Evolutionary conservation across 2,797 vertebrate genomes (phyloP), one percentile per base, ranked within the genome.

Genomic region (Sphenopsis melanotis): DNA sequence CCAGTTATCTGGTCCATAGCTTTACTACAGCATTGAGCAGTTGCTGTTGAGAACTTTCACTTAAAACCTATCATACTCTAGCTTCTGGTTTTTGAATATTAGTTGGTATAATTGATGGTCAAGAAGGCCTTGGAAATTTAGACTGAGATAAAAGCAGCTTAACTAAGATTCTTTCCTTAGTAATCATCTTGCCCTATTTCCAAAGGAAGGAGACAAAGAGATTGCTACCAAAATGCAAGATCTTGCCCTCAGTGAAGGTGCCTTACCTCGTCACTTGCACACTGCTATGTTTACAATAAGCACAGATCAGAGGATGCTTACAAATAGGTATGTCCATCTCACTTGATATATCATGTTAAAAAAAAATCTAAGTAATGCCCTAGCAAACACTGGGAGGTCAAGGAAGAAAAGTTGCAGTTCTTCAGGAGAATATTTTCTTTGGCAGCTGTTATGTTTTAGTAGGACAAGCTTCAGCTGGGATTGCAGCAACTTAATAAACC

Each of bases 141-240:
- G 79, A 76, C 64, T 90, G 66, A 83, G 68, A 84, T 94, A 82
- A 94, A 93, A 89, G 47, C 87, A 96, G 74, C 41, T 96, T 95
- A 86, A 94, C 88, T 72, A 87, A 97, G 93, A 93, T 95, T 94
- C 74, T 94, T 97, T 86, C 93, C 87, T 95, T 95, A 95, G 91
- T 97, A 97, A 95, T 97, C 66, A 95, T 97, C 82, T 98, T 97
- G 71, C 95, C 91, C 91, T 98, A 90, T 97, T 96, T 94, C 95
- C 96, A 95, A 96, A 99, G 99, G 99, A 99, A 97, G 99, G 99
- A 96, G 99, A 99, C 97, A 99, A 99, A 97, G 99, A 99, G 97
- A 99, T 99, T 92, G 99, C 99, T 96, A 98, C 98, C 49, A 99
- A 99, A 98, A 99, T 99, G 99, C 99, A 99, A 97, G 99, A 99